Evolutionary conservation across 2,113 vertebrate genomes (phyloP).

Genomic region (Limanda limanda): DNA sequence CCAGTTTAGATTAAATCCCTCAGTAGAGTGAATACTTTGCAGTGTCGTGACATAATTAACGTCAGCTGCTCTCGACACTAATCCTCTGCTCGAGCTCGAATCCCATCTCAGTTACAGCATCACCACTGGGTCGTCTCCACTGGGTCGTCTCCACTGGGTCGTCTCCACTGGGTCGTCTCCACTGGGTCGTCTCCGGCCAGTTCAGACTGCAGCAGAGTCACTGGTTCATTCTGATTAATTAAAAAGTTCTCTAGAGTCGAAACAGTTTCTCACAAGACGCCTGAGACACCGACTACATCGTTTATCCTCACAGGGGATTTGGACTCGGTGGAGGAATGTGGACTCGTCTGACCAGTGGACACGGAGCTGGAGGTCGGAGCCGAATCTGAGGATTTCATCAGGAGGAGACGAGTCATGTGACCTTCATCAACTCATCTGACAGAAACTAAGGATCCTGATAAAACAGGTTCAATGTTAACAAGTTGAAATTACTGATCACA

Average conservation of each 20-base stretch:
- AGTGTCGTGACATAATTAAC: slow-evolving; percentile 20
- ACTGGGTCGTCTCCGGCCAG: not conserved
- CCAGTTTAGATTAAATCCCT: too few species aligned
- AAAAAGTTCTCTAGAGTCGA: too few species aligned
- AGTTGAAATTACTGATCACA: too few species aligned
- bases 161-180: not conserved
- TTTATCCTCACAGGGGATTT: too few species aligned
- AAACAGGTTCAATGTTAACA: too few species aligned
- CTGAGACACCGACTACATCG: too few species aligned
- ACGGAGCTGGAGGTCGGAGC: not conserved
- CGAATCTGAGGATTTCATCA: not conserved
- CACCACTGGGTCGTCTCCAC: not conserved
- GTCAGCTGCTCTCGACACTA: slow-evolving; percentile 56
- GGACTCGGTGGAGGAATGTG: slow-evolving; percentile 20
- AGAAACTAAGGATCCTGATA: not conserved
- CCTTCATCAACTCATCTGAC: not conserved
- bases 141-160: not conserved
- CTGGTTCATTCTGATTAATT: not conserved
- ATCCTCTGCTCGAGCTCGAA: slow-evolving; percentile 38
- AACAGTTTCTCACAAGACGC: too few species aligned
- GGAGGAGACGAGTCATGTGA: too few species aligned
- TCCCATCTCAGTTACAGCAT: slow-evolving; percentile 51
- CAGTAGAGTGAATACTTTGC: not conserved
- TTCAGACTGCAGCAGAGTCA: too few species aligned
- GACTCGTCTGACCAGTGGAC: slow-evolving; percentile 1